Percentiles rank a stretch among this genome's conserved stretches.
Evolutionary conservation across 2,888 invertebrate species (phyloP).

Genomic region (Hydraecia micacea): DNA sequence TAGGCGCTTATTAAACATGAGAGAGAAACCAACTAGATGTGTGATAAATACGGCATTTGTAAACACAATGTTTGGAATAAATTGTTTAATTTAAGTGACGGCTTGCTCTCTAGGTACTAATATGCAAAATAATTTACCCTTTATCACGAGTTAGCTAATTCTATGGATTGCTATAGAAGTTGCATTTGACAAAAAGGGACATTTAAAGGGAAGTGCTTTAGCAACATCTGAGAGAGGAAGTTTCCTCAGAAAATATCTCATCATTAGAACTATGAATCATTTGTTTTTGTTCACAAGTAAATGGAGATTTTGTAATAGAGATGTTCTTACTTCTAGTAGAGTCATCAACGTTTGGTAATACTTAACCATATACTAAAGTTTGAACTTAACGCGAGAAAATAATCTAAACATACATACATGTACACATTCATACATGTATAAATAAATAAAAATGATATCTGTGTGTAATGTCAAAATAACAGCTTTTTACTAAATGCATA

Average conservation of each 20-base stretch:
- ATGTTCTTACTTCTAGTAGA: constrained; percentile 1
- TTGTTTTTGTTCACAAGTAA: constrained; percentile 26
- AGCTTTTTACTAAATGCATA: too few species aligned
- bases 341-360: background rate
- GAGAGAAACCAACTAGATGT: background rate
- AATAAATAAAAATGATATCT: too few species aligned
- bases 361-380: background rate
- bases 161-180: background rate
- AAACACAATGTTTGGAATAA: constrained; percentile 10
- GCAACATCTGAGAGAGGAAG: background rate
- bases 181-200: background rate
- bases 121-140: background rate
- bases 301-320: constrained; percentile 1
- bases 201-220: background rate
- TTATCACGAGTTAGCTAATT: background rate
- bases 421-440: too few species aligned
- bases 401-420: too few species aligned
- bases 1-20: background rate
- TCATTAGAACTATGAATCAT: background rate
- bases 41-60: constrained; percentile 19
- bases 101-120: background rate
- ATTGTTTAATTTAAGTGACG: background rate
- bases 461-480: too few species aligned
- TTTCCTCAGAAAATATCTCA: constrained; percentile 1
- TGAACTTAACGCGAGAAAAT: background rate